Percentiles rank a stretch among this genome's conserved stretches.
These are phyloP conservation scores for Trinectes maculatus DNA, from an alignment of 2,113 vertebrate species.

Conservation along the genomic window DNA sequence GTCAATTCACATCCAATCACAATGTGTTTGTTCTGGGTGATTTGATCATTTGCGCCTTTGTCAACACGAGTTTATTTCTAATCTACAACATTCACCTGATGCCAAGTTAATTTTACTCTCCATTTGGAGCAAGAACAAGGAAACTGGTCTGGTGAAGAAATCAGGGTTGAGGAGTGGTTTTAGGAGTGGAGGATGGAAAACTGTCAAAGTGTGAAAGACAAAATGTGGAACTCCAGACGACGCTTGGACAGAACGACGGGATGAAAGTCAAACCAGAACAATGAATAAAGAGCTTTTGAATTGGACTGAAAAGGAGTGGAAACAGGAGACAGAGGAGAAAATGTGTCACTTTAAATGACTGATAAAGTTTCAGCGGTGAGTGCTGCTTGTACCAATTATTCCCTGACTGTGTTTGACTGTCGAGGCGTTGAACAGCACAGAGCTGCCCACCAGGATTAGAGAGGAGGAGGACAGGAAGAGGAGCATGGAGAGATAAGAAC, in stretches of 20 bases:
- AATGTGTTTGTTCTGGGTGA: background rate
- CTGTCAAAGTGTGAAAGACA: conserved; percentile 16
- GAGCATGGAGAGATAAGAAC: conserved; percentile 75
- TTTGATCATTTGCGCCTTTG: background rate
- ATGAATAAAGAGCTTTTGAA: conserved; percentile 42
- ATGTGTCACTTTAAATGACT: conserved; percentile 57
- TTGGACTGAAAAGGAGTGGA: conserved; percentile 24
- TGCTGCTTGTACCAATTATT: conserved; percentile 76
- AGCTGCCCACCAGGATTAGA: conserved; percentile 73
- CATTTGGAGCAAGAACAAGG: too few species aligned
- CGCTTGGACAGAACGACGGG: conserved; percentile 10
- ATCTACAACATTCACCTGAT: background rate
- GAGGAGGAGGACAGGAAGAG: conserved; percentile 69
- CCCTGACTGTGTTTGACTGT: conserved; percentile 71
- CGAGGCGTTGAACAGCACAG: conserved; percentile 69
- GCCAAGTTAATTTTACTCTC: background rate
- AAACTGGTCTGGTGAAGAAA: too few species aligned
- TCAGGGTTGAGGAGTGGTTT: too few species aligned
- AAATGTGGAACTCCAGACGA: conserved; percentile 21
- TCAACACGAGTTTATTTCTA: too few species aligned
- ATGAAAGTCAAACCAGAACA: conserved; percentile 27
- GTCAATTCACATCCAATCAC: background rate
- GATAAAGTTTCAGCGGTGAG: conserved; percentile 68
- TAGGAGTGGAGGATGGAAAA: background rate
- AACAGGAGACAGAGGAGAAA: conserved; percentile 41